Base-by-base conservation (phyloP, 2,797 vertebrate species). In the Enteromius trimaculatus region DNA sequence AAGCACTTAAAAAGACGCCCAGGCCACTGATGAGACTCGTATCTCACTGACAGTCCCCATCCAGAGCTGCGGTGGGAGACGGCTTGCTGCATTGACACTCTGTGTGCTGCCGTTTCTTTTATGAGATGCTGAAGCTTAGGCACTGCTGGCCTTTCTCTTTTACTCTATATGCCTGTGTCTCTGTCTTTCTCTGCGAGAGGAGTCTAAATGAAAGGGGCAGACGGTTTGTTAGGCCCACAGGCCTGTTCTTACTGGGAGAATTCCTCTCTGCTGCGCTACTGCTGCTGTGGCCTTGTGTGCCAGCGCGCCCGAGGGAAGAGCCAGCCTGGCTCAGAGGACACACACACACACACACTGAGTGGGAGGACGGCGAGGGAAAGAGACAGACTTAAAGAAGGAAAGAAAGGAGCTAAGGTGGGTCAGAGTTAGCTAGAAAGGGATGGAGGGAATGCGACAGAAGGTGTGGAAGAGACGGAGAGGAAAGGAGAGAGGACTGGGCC, bases 181-280 rank as follows among this genome's bases (percentile, higher is more conserved):
- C 79, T 49, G 29, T 70, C 68, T 49, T 17, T 70, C 44, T 68
- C 17, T 42, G 51, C 53, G 49, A 84, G 70, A 76, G 72, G 69
- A 74, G 77, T 75, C 77, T 53, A 85, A 84, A 72, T 84, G 69
- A 88, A 80, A 82, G 80, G 80, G 75, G 65, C 82, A 86, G 72
- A 68, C 82, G 53, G 82, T 77, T 58, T 79, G 80, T 81, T 84
- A 79, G 86, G 72, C 82, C 80, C 55, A 74, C 71, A 62, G 86
- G 70, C 71, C 42, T 80, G 86, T 82, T 81, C 86, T 86, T 87
- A 83, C 80, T 82, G 83, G 53, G 80, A 80, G 80, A 76, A 79
- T 62, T 85, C 84, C 84, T 84, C 82, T 84, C 81, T 16, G 51
- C 68, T 79, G 58, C 19, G 21, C 55, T 51, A 53, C 86, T 75